Evolutionary conservation across 2,113 vertebrate genomes (phyloP).

Genomic region (Hippopotamus amphibius): DNA sequence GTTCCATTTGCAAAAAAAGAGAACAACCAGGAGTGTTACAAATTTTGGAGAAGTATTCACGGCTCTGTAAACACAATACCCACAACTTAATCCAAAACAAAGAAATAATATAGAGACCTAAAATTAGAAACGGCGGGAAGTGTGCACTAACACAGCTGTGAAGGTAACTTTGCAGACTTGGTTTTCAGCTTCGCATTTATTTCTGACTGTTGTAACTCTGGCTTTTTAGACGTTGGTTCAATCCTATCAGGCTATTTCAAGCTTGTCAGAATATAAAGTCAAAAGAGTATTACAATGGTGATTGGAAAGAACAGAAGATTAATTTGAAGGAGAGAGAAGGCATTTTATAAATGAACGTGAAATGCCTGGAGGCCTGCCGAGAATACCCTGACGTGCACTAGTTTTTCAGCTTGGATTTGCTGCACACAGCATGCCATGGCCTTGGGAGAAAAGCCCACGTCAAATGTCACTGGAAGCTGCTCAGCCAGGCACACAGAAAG

Average conservation of each 20-base stretch:
- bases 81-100: conserved; percentile 61
- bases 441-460: conserved; percentile 82
- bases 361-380: conserved; percentile 72
- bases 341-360: conserved; percentile 78
- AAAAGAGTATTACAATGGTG: conserved; percentile 53
- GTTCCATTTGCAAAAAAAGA: conserved; percentile 45
- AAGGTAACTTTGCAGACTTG: background rate
- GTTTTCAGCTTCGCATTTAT: conserved; percentile 38
- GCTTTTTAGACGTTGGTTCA: conserved; percentile 58
- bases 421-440: conserved; percentile 71
- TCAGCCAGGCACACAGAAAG: conserved; percentile 84
- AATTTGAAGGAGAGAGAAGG: conserved; percentile 67
- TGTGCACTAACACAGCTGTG: background rate
- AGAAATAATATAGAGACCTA: conserved; percentile 28
- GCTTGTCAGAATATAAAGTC: conserved; percentile 72
- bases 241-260: conserved; percentile 71
- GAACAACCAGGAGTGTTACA: background rate
- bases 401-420: conserved; percentile 72
- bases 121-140: background rate
- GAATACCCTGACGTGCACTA: background rate
- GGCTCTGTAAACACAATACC: conserved; percentile 36
- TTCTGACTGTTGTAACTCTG: conserved; percentile 58
- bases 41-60: conserved; percentile 40
- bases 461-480: conserved; percentile 85
- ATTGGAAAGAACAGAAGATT: conserved; percentile 72